Base-by-base conservation (phyloP, 2,113 vertebrate genomes). In the Thamnophis sirtalis region DNA sequence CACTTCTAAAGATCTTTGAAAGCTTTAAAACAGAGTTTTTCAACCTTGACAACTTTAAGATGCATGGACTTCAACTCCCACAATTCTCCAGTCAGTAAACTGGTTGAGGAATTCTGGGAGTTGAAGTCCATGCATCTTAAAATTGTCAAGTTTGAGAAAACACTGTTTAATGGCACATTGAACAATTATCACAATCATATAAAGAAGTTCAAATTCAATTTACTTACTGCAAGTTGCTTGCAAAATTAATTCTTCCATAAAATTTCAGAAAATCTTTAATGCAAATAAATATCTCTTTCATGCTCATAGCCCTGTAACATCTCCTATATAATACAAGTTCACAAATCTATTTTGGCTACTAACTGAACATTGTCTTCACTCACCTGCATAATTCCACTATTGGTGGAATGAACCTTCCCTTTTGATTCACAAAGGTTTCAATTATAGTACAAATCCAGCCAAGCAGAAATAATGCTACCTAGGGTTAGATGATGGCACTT, bases 1-100 rank as follows among this genome's bases (percentile, higher is more conserved):
- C 95, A 96, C 98, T 98, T 98, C 98, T 98, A 98, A 98, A 99
- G 98, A 98, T 98, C 97, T 98, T 98, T 98, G 98, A 98, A 98
- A 98, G 98, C 98, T 98, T 98, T 98, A 68, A 68, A n/a, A 63
- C 26, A 17, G 63, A 68, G 28, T 68, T 68, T 68, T 13, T 68
- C 13, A 68, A 68, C 63, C 63, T 33, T 68, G 28, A 33, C 63
- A 68, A 68, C n/a, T 68, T 68, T 68, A 68, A 68, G 63, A 68
- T n/a, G 63, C 6, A 11, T 68, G 11, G 63, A 33, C 63, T 33
- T 68, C 63, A 68, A 68, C 13, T 68, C 63, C 11, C 28, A 60
- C 63, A 68, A 33, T 33, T 68, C 63, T 5, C 1, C n/a, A 15
- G 13, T 33, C 28, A 33, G 28, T 15, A 68, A 68, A 68, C 11